Evolutionary conservation across 1,140 invertebrate species (phyloP).

Genomic region (Stegodyphus dumicola): DNA sequence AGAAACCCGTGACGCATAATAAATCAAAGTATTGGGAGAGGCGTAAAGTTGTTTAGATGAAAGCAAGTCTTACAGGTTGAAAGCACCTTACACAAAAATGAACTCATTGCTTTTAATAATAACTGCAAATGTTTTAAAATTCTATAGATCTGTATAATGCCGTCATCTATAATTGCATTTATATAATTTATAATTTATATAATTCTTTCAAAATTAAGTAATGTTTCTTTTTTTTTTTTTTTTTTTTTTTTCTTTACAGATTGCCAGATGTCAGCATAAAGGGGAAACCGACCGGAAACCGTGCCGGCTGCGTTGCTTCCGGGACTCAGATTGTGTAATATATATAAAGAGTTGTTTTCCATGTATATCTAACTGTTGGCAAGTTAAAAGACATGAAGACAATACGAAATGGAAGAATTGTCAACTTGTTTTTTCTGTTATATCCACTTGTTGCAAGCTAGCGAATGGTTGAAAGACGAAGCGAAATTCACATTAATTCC

Average conservation of each 20-base stretch:
- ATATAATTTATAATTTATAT: background rate
- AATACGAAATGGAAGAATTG: background rate
- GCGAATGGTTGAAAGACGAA: constrained; percentile 4
- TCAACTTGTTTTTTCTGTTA: constrained; percentile 20
- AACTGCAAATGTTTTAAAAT: too few species aligned
- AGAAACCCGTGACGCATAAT: too few species aligned
- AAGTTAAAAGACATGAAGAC: background rate
- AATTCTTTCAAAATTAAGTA: background rate
- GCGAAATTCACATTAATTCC: constrained; percentile 26
- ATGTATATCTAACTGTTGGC: background rate
- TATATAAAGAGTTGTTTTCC: constrained; percentile 12
- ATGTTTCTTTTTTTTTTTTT: constrained; percentile 12
- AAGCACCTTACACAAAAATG: too few species aligned
- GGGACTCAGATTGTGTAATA: constrained; percentile 42
- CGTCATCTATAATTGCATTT: background rate
- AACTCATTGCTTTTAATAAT: too few species aligned
- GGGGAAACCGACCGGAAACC: background rate
- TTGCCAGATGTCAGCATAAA: constrained; percentile 54
- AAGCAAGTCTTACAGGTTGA: too few species aligned
- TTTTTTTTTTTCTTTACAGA: constrained; percentile 28
- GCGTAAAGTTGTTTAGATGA: too few species aligned
- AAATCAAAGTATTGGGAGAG: too few species aligned
- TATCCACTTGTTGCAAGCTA: constrained; percentile 27
- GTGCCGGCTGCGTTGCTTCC: constrained; percentile 18
- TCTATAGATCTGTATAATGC: too few species aligned